Percentiles rank a stretch among this genome's conserved stretches.
These are phyloP conservation scores for Thecocarcelia acutangulata DNA, from an alignment of 2,888 invertebrate genomes.

Conservation along the genomic window DNA sequence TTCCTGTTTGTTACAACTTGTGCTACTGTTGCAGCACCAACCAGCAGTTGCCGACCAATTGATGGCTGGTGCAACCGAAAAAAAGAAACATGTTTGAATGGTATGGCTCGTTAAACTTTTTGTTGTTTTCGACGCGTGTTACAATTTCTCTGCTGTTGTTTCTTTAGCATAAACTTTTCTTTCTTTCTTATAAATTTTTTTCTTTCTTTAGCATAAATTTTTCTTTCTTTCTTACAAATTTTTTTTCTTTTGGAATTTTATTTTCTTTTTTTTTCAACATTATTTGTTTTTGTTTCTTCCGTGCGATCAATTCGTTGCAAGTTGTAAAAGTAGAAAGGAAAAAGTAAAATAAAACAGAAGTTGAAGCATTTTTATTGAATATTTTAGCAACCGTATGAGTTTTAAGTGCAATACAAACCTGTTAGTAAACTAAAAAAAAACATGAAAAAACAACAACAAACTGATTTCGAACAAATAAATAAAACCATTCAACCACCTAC, in stretches of 20 bases:
- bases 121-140: conserved; percentile 50
- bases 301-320: neutral
- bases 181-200: too few relatives aligned
- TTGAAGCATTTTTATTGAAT: neutral
- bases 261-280: neutral
- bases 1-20: conserved; percentile 59
- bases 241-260: neutral
- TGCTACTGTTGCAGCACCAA: conserved; percentile 41
- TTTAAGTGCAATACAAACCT: conserved; percentile 15
- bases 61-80: neutral
- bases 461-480: conserved; percentile 17
- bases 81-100: neutral
- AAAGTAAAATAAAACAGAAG: neutral
- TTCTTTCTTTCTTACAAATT: too few relatives aligned
- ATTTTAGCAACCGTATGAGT: conserved; percentile 1
- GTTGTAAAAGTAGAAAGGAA: neutral
- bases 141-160: conserved; percentile 56
- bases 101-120: conserved; percentile 56
- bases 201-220: too few relatives aligned
- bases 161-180: conserved; percentile 3
- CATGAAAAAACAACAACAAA: conserved; percentile 1
- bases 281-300: conserved; percentile 14
- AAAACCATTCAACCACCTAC: conserved; percentile 50
- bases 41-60: conserved; percentile 19
- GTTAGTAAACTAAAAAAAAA: conserved; percentile 19